A percentile compares a stretch with the other conserved stretches of the same genome.
Evolutionary conservation across 2,797 vertebrate species (phyloP).

Genomic region (Rhynchonycteris naso): DNA sequence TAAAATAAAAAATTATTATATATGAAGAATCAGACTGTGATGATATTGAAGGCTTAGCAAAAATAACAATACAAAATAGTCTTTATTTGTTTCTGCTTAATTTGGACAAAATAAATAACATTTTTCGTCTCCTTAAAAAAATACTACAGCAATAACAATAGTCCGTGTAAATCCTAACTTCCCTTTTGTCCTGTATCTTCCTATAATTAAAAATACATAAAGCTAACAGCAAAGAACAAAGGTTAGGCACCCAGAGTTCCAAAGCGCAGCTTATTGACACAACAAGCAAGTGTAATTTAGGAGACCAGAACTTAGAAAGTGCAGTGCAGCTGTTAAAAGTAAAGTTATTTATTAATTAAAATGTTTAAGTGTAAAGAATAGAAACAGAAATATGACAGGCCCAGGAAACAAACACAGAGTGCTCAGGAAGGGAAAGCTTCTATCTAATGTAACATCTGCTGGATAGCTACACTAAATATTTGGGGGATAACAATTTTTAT

Average conservation of each 20-base stretch:
- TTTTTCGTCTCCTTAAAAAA: conserved; percentile 68
- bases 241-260: conserved; percentile 53
- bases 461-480: not conserved
- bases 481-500: not conserved
- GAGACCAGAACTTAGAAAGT: conserved; percentile 43
- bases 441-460: not conserved
- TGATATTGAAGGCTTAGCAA: conserved; percentile 61
- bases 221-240: conserved; percentile 66
- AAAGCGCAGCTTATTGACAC: conserved; percentile 65
- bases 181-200: conserved; percentile 69
- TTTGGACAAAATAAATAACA: conserved; percentile 67
- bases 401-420: not conserved
- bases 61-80: conserved; percentile 64
- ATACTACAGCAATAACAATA: conserved; percentile 70
- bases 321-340: conserved; percentile 32
- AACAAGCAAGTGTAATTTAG: conserved; percentile 36
- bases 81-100: conserved; percentile 64
- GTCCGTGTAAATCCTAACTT: conserved; percentile 72
- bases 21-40: conserved; percentile 66
- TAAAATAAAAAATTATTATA: conserved; percentile 73
- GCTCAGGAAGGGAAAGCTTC: fast-evolving
- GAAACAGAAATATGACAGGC: not conserved
- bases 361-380: conserved; percentile 44
- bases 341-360: conserved; percentile 33
- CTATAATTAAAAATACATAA: conserved; percentile 80